A percentile compares a stretch with the other conserved stretches of the same genome.
phyloP scores from a whole-genome alignment of 2,888 invertebrate species.

The Panorpa germanica region DNA sequence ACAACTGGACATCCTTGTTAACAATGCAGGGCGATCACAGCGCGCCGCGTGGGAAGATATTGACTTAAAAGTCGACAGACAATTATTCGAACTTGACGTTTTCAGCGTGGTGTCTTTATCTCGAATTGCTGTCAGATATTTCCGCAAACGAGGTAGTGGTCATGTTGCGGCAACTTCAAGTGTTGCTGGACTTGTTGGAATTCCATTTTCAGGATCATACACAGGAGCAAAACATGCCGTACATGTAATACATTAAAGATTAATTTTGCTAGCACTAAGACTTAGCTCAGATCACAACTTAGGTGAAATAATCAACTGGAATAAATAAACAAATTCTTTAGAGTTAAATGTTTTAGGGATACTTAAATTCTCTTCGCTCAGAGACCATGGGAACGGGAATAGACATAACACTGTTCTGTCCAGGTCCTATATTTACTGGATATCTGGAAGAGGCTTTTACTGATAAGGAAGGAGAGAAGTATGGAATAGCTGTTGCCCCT shows the following conservation, averaged over 20 bases:
- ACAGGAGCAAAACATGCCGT: constrained; percentile 59
- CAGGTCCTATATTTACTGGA: constrained; percentile 57
- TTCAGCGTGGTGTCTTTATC: constrained; percentile 51
- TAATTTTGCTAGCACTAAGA: neutral
- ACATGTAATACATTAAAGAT: constrained; percentile 30
- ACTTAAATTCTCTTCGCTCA: constrained; percentile 49
- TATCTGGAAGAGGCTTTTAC: constrained; percentile 51
- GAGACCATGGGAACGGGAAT: too few species aligned
- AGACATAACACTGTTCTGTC: constrained; percentile 47
- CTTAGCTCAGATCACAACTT: constrained; percentile 1
- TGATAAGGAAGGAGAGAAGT: constrained; percentile 32
- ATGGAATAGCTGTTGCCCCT: constrained; percentile 21
- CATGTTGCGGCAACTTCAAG: constrained; percentile 62
- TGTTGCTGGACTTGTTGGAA: constrained; percentile 45
- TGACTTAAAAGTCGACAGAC: constrained; percentile 46
- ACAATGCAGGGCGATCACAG: constrained; percentile 69
- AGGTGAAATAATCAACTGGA: too few species aligned
- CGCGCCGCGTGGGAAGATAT: constrained; percentile 52
- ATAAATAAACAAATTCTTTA: too few species aligned
- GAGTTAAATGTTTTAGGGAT: constrained; percentile 37
- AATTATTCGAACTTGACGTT: constrained; percentile 61
- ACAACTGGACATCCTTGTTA: constrained; percentile 54
- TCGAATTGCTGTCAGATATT: constrained; percentile 46
- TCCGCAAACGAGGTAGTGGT: constrained; percentile 29
- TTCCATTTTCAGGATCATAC: constrained; percentile 48